Conservation (phyloP, 2,888 invertebrate genomes). For the Plebejus melissa region DNA sequence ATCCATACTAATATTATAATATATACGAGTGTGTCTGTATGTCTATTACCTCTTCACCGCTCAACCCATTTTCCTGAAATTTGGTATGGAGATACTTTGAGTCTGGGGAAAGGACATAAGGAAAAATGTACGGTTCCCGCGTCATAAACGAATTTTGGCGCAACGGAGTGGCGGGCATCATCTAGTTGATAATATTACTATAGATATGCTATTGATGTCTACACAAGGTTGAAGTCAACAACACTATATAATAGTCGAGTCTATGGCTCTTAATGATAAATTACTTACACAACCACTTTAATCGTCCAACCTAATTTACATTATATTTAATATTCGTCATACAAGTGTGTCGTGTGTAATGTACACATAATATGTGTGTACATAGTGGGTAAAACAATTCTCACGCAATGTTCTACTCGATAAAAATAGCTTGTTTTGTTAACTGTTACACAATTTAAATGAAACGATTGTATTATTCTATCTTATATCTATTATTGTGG, state of each 20-base stretch:
- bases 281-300: not conserved
- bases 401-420: constrained; percentile 1
- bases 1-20: too few species aligned
- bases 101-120: too few species aligned
- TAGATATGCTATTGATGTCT: too few species aligned
- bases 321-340: not conserved
- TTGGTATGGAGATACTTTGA: too few species aligned
- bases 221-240: not conserved
- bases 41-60: too few species aligned
- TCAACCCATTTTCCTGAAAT: too few species aligned
- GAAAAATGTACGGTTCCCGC: too few species aligned
- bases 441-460: not conserved
- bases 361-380: not conserved
- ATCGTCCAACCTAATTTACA: not conserved
- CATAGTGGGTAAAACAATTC: not conserved
- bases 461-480: not conserved
- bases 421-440: not conserved
- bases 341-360: not conserved
- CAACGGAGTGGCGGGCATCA: too few species aligned
- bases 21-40: too few species aligned
- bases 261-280: not conserved
- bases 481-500: not conserved
- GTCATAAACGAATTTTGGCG: too few species aligned
- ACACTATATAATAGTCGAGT: not conserved
- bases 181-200: too few species aligned